A percentile compares a stretch with the other conserved stretches of the same genome.
These are phyloP conservation scores for Catharus ustulatus DNA, from an alignment of 2,797 vertebrate genomes.

Conservation along the genomic window DNA sequence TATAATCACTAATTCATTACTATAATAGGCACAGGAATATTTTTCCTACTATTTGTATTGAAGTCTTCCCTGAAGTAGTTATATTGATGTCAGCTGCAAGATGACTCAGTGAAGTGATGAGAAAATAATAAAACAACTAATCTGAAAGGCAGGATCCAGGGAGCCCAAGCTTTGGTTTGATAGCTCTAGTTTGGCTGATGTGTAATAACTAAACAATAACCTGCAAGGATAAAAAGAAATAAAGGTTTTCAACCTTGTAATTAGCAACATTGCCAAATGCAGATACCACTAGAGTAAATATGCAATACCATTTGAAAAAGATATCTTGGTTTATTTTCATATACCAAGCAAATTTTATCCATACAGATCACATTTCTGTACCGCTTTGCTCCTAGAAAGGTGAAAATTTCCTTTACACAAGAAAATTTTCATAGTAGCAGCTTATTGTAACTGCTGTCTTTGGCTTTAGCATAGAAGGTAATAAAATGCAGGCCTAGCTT, in stretches of 20 bases:
- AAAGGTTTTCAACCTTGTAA: not conserved
- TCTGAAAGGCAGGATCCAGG: not conserved
- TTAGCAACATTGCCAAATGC: not conserved
- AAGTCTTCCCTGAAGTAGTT: not conserved
- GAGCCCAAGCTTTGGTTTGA: not conserved
- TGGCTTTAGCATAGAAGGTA: not conserved
- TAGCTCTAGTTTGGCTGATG: not conserved
- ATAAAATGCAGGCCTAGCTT: not conserved
- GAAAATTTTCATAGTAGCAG: not conserved
- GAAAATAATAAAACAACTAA: not conserved
- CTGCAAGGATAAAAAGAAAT: not conserved
- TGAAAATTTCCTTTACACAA: not conserved
- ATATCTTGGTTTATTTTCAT: not conserved
- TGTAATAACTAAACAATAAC: not conserved
- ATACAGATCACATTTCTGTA: not conserved
- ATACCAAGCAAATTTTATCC: not conserved
- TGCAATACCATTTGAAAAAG: not conserved
- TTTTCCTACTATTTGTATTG: not conserved
- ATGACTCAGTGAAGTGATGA: not conserved
- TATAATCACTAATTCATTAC: not conserved
- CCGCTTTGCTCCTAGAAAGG: not conserved
- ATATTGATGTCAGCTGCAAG: not conserved
- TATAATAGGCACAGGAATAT: not conserved
- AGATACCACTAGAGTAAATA: not conserved
- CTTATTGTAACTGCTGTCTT: not conserved